Base-by-base conservation (phyloP, 92 coral and sea anemone genomes). In the Zoanthus sociatus region DNA sequence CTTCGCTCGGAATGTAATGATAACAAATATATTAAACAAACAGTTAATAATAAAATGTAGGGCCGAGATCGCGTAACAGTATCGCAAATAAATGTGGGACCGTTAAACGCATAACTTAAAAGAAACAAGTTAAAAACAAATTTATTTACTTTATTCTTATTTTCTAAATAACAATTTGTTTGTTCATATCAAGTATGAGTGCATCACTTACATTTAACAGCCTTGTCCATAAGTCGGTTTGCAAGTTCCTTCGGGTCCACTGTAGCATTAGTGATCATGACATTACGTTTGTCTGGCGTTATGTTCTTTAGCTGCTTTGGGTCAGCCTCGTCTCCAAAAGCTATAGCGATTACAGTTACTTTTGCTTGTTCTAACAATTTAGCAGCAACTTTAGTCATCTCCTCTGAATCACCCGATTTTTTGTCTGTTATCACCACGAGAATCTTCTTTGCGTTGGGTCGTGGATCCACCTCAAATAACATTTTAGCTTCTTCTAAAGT, bases 321-420 rank as follows among this genome's bases (percentile, higher is more conserved):
- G 42, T 88, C 89, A 17, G 89, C 93, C 71, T 93, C 88, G 48
- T 79, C 70, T n/a, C 97, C 97, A 51, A 94, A 76, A 16, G 85
- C 94, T 16, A 94, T 79, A 10, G 92, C 90, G 55, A 94, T 72
- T 16, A 92, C 88, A 1, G 79, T 87, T 20, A 94, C 63, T 78
- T 85, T 79, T 45, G 47, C 77, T n/a, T 89, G 45, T 12, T 76
- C 64, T 37, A 89, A 50, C 14, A 12, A 64, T 16, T 78, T 64
- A 26, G 69, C 86, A 42, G 70, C 83, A 71, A 31, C 74, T 21
- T 74, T 69, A 54, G 76, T 87, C 8, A 31, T 83, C 46, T 50
- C 88, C 11, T 55, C 16, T 18, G 84, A 83, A 71, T 77, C 87
- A 21, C 45, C 83, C 46, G 89, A 79, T 60, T 58, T 77, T 54